These are phyloP conservation scores for Sericinus montela DNA, from an alignment of 2,888 invertebrate species.

Conservation along the genomic window DNA sequence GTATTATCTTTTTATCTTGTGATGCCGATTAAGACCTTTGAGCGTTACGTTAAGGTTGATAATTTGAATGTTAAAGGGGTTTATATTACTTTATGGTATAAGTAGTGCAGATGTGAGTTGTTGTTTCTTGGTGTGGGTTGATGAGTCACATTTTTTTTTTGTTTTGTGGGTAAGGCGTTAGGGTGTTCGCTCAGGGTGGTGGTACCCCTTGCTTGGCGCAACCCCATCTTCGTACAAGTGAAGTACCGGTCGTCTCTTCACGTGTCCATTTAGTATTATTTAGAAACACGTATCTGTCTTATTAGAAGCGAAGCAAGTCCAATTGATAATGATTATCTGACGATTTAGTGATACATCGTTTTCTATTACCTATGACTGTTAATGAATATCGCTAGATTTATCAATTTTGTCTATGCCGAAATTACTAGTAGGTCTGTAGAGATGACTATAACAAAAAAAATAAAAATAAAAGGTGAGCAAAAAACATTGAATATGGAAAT, in stretches of 20 bases:
- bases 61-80: constrained; percentile 45
- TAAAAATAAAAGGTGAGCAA: too few species aligned
- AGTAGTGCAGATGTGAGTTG: constrained; percentile 44
- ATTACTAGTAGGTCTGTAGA: too few species aligned
- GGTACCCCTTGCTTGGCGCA: constrained; percentile 70
- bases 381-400: too few species aligned
- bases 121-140: constrained; percentile 72
- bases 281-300: constrained; percentile 52
- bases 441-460: too few species aligned
- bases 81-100: constrained; percentile 45
- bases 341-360: too few species aligned
- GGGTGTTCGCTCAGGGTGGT: constrained; percentile 64
- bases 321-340: neutral
- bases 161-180: constrained; percentile 78
- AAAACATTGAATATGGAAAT: too few species aligned
- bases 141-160: constrained; percentile 81
- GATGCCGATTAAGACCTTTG: constrained; percentile 48
- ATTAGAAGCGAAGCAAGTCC: constrained; percentile 48
- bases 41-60: constrained; percentile 54
- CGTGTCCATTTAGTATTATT: constrained; percentile 69
- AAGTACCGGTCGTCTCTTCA: constrained; percentile 76
- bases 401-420: too few species aligned
- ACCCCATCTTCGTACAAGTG: constrained; percentile 80
- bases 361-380: too few species aligned
- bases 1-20: constrained; percentile 37